Evolutionary conservation across 2,797 vertebrate species (phyloP).

Genomic region (Tadarida brasiliensis): DNA sequence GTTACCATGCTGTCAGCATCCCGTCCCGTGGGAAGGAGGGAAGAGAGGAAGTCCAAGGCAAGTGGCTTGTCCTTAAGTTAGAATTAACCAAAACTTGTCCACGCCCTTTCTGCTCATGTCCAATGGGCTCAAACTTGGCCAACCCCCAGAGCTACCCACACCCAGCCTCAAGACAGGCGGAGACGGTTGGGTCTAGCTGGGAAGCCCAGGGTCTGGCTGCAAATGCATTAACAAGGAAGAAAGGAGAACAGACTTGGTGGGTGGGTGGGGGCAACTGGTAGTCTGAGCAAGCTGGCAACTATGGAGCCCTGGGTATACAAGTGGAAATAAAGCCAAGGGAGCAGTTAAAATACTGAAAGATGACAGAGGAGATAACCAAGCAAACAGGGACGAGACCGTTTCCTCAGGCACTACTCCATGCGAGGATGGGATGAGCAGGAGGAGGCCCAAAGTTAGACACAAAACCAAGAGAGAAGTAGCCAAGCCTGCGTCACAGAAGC

Average conservation of each 20-base stretch:
- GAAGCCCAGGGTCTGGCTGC: neutral
- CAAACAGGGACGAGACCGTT: neutral
- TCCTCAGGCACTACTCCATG: neutral
- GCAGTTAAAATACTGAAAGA: neutral
- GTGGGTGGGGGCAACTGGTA: neutral
- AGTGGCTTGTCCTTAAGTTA: neutral
- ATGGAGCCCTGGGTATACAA: neutral
- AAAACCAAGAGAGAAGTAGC: neutral
- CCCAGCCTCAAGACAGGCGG: neutral
- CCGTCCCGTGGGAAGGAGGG: neutral
- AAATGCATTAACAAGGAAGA: neutral
- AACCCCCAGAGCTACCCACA: neutral
- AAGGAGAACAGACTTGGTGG: neutral
- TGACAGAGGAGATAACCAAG: neutral
- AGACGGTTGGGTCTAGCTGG: neutral
- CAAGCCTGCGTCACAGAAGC: too few species aligned
- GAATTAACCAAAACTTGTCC: neutral
- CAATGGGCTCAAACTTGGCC: neutral
- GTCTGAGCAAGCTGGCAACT: neutral
- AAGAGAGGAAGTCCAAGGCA: neutral
- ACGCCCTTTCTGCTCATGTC: neutral
- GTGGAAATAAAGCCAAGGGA: neutral
- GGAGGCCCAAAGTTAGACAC: neutral
- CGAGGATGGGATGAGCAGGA: neutral
- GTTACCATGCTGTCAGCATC: fast-evolving